A percentile compares a stretch with the other conserved stretches of the same genome.
These are phyloP conservation scores for Saturnia pavonia DNA, from an alignment of 2,888 invertebrate genomes.

Conservation along the genomic window DNA sequence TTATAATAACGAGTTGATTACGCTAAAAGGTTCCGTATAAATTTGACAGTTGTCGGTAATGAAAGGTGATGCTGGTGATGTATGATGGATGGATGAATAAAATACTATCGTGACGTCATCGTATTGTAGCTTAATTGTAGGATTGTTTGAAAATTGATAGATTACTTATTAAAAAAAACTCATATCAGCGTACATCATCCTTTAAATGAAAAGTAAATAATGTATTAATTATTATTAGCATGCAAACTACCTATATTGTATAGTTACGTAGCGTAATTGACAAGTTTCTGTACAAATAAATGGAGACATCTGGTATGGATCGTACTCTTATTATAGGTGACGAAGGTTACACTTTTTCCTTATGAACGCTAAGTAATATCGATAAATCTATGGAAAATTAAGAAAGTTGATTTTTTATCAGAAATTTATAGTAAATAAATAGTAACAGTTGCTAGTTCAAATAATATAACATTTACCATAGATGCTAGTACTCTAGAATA, in stretches of 20 bases:
- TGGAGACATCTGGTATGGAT: too few relatives aligned
- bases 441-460: too few relatives aligned
- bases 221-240: too few relatives aligned
- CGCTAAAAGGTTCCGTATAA: slow-evolving; percentile 35
- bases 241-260: too few relatives aligned
- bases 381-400: background rate
- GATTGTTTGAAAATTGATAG: background rate
- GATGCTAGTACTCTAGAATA: too few relatives aligned
- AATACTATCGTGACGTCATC: background rate
- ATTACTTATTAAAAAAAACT: background rate
- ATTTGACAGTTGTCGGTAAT: slow-evolving; percentile 31
- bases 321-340: too few relatives aligned
- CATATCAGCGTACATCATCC: too few relatives aligned
- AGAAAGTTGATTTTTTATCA: background rate
- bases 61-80: slow-evolving; percentile 25
- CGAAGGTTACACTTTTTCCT: too few relatives aligned
- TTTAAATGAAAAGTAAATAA: too few relatives aligned
- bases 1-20: slow-evolving; percentile 42
- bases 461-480: too few relatives aligned
- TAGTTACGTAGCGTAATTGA: too few relatives aligned
- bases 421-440: background rate
- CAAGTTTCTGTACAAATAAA: too few relatives aligned
- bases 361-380: background rate
- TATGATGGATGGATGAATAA: slow-evolving; percentile 28
- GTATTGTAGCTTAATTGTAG: background rate